Evolutionary conservation across 2,888 invertebrate genomes (phyloP), one percentile per base, ranked within the genome.

Genomic region (Drosophila melanosoma): DNA sequence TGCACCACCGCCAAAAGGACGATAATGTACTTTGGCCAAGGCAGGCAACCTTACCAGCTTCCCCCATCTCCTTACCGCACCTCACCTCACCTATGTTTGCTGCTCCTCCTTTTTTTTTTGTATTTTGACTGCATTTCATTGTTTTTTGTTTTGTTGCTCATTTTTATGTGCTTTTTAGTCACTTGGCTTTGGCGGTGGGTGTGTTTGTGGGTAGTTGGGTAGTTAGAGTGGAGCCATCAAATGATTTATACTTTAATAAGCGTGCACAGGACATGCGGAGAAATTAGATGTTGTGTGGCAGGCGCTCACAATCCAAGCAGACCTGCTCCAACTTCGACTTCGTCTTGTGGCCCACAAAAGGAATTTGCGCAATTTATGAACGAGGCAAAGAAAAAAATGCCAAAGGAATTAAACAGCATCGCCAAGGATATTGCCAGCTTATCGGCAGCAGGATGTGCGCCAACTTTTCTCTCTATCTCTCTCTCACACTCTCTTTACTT

Each of bases 181-280:
- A 83, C 66, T 74, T 69, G 63, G 62, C 23, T 20, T 32, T 32
- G 32, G 3, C 48, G 15, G 20, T 33, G 35, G 20, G 6, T 15
- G 23, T 23, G n/a, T 42, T 20, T 17, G 40, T 23, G 11, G 35
- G 36, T 29, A 29, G 20, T 11, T 32, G 32, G 45, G 26, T 17
- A 20, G n/a, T 3, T 38, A 17, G 52, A 20, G 33, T 36, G 15
- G 57, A 40, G 62, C 53, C 73, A 73, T 81, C 80, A 84, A 82
- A 89, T 87, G 87, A 90, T 87, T 87, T 87, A 87, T 90, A 70
- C 87, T 82, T 89, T 87, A 87, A 87, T 87, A 90, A 87, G 87
- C 89, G 87, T 83, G 82, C 78, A 69, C 60, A 76, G 76, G 90
- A 90, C 89, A 89, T 80, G 76, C 64, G 73, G 76, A 83, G 87